phyloP scores from a whole-genome alignment of 2,797 vertebrate species.

The Chaunax sp. region DNA sequence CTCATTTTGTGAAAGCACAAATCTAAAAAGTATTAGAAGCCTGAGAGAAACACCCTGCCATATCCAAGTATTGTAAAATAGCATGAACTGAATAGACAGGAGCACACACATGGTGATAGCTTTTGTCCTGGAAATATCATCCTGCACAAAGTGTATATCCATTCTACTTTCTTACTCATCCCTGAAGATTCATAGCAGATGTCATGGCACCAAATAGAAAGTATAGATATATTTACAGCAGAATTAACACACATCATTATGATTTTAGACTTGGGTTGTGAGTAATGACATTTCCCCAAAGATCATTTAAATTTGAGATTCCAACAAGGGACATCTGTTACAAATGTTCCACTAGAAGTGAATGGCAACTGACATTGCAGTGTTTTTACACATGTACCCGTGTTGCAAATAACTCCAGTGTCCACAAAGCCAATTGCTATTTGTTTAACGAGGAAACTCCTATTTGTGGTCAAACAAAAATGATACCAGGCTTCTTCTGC shows the following conservation, averaged over 20 bases:
- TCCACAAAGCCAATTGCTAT: background rate
- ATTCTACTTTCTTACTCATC: background rate
- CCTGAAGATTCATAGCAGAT: background rate
- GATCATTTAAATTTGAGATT: background rate
- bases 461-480: slow-evolving; percentile 2
- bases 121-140: background rate
- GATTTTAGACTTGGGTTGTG: background rate
- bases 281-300: background rate
- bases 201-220: background rate
- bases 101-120: background rate
- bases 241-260: background rate
- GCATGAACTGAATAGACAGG: background rate
- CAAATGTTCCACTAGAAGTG: background rate
- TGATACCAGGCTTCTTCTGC: background rate
- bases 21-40: slow-evolving; percentile 5
- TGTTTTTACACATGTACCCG: background rate
- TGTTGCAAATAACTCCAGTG: background rate
- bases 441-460: background rate
- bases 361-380: background rate
- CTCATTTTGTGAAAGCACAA: slow-evolving; percentile 1
- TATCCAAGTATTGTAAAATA: background rate
- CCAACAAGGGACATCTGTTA: background rate
- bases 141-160: background rate
- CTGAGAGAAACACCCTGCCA: slow-evolving; percentile 17
- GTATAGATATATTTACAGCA: background rate